Evolutionary conservation across 2,113 vertebrate species (phyloP), one percentile per base, ranked within the genome.

Genomic region (Daboia siamensis): DNA sequence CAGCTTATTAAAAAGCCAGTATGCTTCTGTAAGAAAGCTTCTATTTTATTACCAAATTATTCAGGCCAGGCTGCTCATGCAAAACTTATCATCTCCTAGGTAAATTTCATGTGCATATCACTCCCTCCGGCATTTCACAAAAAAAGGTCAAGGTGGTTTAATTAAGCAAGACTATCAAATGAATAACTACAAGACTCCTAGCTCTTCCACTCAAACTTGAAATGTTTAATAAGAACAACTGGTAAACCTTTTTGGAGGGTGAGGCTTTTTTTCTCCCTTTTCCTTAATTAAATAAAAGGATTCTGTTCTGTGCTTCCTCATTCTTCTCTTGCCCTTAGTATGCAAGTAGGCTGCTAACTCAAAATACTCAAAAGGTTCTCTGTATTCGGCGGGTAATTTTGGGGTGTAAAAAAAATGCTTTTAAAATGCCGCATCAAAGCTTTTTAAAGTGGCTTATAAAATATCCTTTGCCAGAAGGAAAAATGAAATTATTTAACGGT

Each of bases 71-170:
- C 95, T 95, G 94, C 93, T 93, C 2, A 9, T 33, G 33, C 92
- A 94, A 94, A 94, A 95, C 15, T 92, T 92, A 94, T 95, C 95
- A 94, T 89, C 90, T 92, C 80, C 90, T 94, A 93, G 86, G 93
- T 96, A 95, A 94, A 96, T 94, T 94, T 94, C 91, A 90, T 85
- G 85, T 91, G 90, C 92, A 93, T 59, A 94, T 88, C 86, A 91
- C 52, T 91, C 89, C 95, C 94, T 93, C 21, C 46, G 93, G 93
- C 92, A 95, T 95, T 95, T 96, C 94, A 94, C 92, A 92, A 95
- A 91, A 51, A 69, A 96, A 97, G 96, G 94, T 95, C 93, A 95
- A 94, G 61, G 92, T 90, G 96, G 91, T 95, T 96, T 97, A 96
- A 97, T 96, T 95, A 95, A 90, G 91, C 91, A 94, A 95, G 95